Evolutionary conservation across 2,888 invertebrate species (phyloP).

Genomic region (Dendrolimus pini): DNA sequence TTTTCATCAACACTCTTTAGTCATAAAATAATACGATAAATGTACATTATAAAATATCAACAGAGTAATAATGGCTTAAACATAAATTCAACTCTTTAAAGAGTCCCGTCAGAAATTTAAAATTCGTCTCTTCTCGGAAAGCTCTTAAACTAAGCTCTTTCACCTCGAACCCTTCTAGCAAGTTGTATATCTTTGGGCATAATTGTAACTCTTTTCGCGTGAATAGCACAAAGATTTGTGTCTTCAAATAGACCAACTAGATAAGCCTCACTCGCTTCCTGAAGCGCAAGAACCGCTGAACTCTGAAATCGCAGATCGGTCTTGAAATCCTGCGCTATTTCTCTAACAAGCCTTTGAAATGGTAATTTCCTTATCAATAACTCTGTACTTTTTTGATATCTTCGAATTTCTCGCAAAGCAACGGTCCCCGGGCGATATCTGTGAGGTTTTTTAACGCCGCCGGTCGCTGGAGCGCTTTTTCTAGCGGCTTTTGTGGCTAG

Average conservation of each 20-base stretch:
- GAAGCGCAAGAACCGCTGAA: constrained; percentile 82
- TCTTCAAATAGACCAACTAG: constrained; percentile 84
- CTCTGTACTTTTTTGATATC: constrained; percentile 86
- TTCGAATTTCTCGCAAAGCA: constrained; percentile 81
- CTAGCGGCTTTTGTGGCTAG: constrained; percentile 83
- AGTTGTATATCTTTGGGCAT: constrained; percentile 62
- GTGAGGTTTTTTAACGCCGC: constrained; percentile 85
- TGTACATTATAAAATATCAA: constrained; percentile 17
- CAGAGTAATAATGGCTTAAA: too few relatives aligned
- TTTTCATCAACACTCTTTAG: too few relatives aligned
- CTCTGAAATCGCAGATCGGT: constrained; percentile 83
- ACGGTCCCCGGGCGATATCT: constrained; percentile 82
- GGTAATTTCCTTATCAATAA: constrained; percentile 83
- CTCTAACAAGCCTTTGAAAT: constrained; percentile 83
- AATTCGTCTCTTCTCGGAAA: background rate
- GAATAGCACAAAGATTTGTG: constrained; percentile 87
- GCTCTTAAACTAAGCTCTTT: constrained; percentile 30
- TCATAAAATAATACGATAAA: too few relatives aligned
- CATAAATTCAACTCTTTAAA: constrained; percentile 19
- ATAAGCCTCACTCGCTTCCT: constrained; percentile 78
- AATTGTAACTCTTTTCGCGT: constrained; percentile 70
- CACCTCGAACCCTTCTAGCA: constrained; percentile 53
- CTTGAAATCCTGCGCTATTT: constrained; percentile 86
- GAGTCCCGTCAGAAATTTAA: background rate
- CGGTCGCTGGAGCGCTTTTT: constrained; percentile 83